Evolutionary conservation across 2,113 vertebrate genomes (phyloP).

Genomic region (Equus przewalskii): DNA sequence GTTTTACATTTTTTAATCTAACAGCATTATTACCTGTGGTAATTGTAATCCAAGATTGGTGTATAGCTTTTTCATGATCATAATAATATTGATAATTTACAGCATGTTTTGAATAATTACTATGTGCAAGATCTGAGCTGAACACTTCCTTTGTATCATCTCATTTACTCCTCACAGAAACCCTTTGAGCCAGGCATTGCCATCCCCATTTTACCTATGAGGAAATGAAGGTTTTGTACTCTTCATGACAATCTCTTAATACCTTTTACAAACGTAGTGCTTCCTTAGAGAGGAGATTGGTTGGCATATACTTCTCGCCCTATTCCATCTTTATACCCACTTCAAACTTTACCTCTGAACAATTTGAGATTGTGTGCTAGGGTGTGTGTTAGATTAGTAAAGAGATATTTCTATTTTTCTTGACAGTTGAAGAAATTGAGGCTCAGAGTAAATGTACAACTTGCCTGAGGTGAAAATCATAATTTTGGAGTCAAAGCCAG

Average conservation of each 20-base stretch:
- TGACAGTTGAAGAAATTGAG: background rate
- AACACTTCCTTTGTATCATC: background rate
- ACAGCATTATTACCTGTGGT: background rate
- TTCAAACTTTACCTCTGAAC: background rate
- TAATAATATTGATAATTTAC: background rate
- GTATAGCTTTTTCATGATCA: background rate
- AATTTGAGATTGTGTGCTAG: background rate
- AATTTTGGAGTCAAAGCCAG: background rate
- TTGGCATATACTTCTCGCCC: background rate
- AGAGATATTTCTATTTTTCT: background rate
- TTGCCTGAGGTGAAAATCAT: background rate
- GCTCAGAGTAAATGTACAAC: background rate
- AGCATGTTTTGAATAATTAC: background rate
- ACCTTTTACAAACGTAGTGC: background rate
- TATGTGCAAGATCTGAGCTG: background rate
- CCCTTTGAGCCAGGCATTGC: background rate
- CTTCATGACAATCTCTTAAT: background rate
- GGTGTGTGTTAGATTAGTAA: slow-evolving; percentile 14
- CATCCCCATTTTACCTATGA: background rate
- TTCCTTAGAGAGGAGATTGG: background rate
- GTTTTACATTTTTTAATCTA: background rate
- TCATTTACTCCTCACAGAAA: background rate
- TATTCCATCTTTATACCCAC: background rate
- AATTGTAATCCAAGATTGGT: background rate
- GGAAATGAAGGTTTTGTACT: background rate